Percentiles rank a stretch among this genome's conserved stretches.
These are phyloP conservation scores for Rhinopomastus cyanomelas DNA, from an alignment of 2,113 vertebrate species.

Conservation along the genomic window DNA sequence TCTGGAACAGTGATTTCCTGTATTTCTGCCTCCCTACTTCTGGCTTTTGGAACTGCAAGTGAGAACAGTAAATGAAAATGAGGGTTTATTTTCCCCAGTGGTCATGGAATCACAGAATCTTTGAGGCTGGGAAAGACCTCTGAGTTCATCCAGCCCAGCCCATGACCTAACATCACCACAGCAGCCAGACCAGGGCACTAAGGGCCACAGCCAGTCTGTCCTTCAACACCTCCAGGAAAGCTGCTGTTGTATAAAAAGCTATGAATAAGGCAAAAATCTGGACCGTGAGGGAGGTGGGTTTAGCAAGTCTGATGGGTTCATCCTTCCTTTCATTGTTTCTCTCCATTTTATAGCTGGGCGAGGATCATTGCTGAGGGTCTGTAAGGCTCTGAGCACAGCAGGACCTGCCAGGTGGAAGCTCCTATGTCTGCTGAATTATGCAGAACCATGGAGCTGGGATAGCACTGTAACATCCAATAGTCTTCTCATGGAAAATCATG, in stretches of 20 bases:
- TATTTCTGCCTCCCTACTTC: background rate
- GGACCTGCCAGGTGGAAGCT: background rate
- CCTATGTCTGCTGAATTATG: background rate
- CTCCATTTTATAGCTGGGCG: background rate
- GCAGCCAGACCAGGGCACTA: too few relatives aligned
- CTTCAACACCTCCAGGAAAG: too few relatives aligned
- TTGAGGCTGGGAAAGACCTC: too few relatives aligned
- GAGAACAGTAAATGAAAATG: background rate
- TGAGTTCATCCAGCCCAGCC: too few relatives aligned
- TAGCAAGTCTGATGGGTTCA: background rate
- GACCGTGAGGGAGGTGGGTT: background rate
- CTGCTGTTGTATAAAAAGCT: background rate
- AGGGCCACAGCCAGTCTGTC: too few relatives aligned
- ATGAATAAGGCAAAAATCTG: background rate
- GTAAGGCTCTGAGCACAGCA: background rate
- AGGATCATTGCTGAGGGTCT: background rate
- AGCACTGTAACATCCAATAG: background rate
- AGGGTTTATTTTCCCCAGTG: rapidly evolving
- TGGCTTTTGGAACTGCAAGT: background rate
- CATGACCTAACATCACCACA: too few relatives aligned
- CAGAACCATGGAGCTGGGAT: background rate
- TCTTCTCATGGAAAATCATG: background rate
- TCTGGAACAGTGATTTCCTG: background rate
- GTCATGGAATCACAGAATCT: too few relatives aligned
- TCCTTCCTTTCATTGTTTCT: background rate